phyloP scores from a whole-genome alignment of 30 jellyfish, hydroid and myxozoan genomes.

The Chrysaora quinquecirrha region DNA sequence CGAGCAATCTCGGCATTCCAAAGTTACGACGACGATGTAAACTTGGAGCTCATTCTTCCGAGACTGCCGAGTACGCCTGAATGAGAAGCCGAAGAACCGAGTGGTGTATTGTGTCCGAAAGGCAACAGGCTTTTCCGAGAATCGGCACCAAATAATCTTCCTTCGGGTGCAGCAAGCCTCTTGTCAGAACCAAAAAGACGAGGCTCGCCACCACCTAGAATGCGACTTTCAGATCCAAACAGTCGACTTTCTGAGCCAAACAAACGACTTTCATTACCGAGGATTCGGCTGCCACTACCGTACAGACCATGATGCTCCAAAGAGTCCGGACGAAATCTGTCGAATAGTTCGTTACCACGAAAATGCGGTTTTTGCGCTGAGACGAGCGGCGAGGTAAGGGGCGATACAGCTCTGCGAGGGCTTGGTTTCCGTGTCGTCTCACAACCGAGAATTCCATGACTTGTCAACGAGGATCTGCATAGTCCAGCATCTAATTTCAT shows the following conservation, averaged over 20 bases:
- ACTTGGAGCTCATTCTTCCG: conserved; percentile 46
- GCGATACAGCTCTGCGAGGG: conserved; percentile 60
- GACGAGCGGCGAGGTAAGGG: conserved; percentile 35
- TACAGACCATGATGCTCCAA: conserved; percentile 52
- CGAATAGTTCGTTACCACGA: conserved; percentile 48
- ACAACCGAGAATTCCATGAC: conserved; percentile 36
- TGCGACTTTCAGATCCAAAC: conserved; percentile 51
- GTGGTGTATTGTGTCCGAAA: conserved; percentile 62
- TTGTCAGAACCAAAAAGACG: conserved; percentile 56
- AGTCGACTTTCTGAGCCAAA: conserved; percentile 58
- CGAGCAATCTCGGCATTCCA: too few species aligned
- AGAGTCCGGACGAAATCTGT: conserved; percentile 50
- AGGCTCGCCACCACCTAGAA: conserved; percentile 34
- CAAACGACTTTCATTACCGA: conserved; percentile 46
- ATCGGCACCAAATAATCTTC: conserved; percentile 59
- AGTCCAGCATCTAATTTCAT: conserved; percentile 47
- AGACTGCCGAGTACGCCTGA: conserved; percentile 25
- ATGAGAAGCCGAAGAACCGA: conserved; percentile 34
- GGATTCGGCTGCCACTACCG: conserved; percentile 35
- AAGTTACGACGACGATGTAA: conserved; percentile 37
- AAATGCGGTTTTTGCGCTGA: conserved; percentile 52
- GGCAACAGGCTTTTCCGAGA: conserved; percentile 49
- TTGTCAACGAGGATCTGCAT: conserved; percentile 21
- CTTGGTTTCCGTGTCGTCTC: conserved; percentile 60
- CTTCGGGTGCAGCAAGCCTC: conserved; percentile 33